These are phyloP conservation scores for Kudoa iwatai DNA, from an alignment of 30 jellyfish, hydroid and myxozoan species.

Conservation along the genomic window DNA sequence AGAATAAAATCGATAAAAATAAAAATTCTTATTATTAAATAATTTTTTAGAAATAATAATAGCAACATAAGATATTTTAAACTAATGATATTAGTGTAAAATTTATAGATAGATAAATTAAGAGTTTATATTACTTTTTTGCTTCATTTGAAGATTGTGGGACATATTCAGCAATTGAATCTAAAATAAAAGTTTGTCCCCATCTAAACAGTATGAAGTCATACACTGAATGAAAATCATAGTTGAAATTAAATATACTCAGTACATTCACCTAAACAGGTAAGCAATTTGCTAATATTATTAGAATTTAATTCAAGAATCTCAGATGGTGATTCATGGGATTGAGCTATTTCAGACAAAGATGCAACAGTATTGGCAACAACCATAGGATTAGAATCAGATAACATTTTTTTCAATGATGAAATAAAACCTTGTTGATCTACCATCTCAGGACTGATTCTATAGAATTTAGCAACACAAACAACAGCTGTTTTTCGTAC, in stretches of 20 bases:
- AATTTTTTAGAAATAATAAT: too few species aligned
- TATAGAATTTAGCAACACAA: conserved; percentile 73
- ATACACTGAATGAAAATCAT: background rate
- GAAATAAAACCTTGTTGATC: conserved; percentile 82
- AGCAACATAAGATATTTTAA: too few species aligned
- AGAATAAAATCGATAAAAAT: too few species aligned
- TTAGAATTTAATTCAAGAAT: conserved; percentile 45
- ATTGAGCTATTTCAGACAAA: conserved; percentile 41
- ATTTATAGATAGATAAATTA: too few species aligned
- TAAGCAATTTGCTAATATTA: conserved; percentile 28
- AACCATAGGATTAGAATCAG: conserved; percentile 87
- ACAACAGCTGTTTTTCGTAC: conserved; percentile 94
- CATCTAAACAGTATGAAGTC: conserved; percentile 11
- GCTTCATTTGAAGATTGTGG: conserved; percentile 80
- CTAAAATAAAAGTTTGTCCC: conserved; percentile 82
- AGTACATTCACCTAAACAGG: conserved; percentile 67
- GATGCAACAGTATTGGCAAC: conserved; percentile 1
- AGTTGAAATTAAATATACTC: conserved; percentile 11
- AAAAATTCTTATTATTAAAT: too few species aligned
- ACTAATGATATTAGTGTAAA: too few species aligned
- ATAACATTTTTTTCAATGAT: conserved; percentile 24
- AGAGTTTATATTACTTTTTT: conserved; percentile 49
- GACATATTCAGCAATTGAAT: conserved; percentile 35
- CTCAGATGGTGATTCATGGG: conserved; percentile 29
- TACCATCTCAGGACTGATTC: conserved; percentile 33